These are phyloP conservation scores for Spondyliosoma cantharus DNA, from an alignment of 2,797 vertebrate species.

Conservation along the genomic window DNA sequence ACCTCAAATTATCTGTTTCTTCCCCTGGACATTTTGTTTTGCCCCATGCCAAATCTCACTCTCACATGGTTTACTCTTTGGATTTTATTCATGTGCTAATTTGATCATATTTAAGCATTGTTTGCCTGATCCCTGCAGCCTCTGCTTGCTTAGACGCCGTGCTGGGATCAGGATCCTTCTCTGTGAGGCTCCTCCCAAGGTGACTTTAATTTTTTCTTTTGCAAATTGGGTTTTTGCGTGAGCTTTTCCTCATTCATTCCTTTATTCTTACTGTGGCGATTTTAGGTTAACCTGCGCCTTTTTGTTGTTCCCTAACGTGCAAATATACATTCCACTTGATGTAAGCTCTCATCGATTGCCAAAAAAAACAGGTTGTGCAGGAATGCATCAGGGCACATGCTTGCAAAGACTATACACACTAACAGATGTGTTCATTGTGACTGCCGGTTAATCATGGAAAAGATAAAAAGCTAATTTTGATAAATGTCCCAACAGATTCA, in stretches of 20 bases:
- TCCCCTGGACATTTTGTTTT: slow-evolving; percentile 17
- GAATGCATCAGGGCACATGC: background rate
- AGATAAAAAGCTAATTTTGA: background rate
- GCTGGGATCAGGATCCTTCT: slow-evolving; percentile 31
- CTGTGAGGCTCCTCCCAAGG: slow-evolving; percentile 34
- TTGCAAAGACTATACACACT: background rate
- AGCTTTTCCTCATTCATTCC: background rate
- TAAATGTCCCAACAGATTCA: background rate
- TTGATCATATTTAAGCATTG: slow-evolving; percentile 45
- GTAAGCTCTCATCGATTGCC: background rate
- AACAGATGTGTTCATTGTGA: background rate
- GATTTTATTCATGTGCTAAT: slow-evolving; percentile 46
- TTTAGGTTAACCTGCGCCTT: background rate
- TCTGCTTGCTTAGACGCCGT: slow-evolving; percentile 22
- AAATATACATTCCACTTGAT: background rate
- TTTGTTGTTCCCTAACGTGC: background rate
- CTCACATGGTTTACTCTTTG: slow-evolving; percentile 17
- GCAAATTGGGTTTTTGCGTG: background rate
- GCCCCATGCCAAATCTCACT: background rate
- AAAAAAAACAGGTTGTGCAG: background rate
- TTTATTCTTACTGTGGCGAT: slow-evolving; percentile 19
- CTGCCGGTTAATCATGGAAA: background rate
- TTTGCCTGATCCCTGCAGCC: slow-evolving; percentile 42
- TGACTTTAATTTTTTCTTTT: slow-evolving; percentile 38
- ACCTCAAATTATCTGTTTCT: slow-evolving; percentile 41